These are phyloP conservation scores for Parelbella ahira DNA, from an alignment of 2,888 invertebrate genomes.

Conservation along the genomic window DNA sequence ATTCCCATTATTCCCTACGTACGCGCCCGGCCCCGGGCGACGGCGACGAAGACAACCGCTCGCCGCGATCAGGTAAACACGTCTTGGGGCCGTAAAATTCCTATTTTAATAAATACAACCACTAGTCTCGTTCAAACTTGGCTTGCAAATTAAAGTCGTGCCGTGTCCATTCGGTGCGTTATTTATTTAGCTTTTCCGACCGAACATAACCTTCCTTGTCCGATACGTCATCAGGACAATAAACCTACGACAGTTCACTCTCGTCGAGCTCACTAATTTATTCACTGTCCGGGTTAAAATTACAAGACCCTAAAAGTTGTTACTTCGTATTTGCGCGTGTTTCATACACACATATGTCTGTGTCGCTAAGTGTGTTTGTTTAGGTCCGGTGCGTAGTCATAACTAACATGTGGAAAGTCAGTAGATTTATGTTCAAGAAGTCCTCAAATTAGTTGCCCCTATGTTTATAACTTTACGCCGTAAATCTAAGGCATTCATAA, in stretches of 20 bases:
- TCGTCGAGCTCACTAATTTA: slow-evolving; percentile 11
- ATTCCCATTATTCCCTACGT: slow-evolving; percentile 60
- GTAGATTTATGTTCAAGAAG: slow-evolving; percentile 9
- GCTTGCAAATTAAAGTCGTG: slow-evolving; percentile 15
- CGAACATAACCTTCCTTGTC: slow-evolving; percentile 8
- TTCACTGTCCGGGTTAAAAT: slow-evolving; percentile 10
- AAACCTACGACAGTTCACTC: slow-evolving; percentile 9
- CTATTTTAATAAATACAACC: slow-evolving; percentile 24
- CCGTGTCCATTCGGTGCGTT: slow-evolving; percentile 3
- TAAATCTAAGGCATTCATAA: slow-evolving; percentile 17
- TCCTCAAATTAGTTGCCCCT: not conserved
- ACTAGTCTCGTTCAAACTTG: slow-evolving; percentile 15
- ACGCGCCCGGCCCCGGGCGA: slow-evolving; percentile 42
- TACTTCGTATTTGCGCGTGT: slow-evolving; percentile 16
- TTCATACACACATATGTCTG: no score
- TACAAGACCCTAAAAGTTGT: slow-evolving; percentile 18
- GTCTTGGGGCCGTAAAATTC: slow-evolving; percentile 21
- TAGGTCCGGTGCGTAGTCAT: slow-evolving; percentile 19
- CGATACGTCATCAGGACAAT: slow-evolving; percentile 14
- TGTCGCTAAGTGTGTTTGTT: slow-evolving; percentile 10
- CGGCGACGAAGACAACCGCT: slow-evolving; percentile 46
- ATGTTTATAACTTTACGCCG: slow-evolving; percentile 1
- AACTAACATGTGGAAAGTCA: slow-evolving; percentile 9
- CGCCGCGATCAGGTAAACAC: slow-evolving; percentile 37
- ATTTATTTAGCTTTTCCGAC: slow-evolving; percentile 8